Evolutionary conservation across 2,797 vertebrate genomes (phyloP), one percentile per base, ranked within the genome.

Genomic region (Harpagifer antarcticus): DNA sequence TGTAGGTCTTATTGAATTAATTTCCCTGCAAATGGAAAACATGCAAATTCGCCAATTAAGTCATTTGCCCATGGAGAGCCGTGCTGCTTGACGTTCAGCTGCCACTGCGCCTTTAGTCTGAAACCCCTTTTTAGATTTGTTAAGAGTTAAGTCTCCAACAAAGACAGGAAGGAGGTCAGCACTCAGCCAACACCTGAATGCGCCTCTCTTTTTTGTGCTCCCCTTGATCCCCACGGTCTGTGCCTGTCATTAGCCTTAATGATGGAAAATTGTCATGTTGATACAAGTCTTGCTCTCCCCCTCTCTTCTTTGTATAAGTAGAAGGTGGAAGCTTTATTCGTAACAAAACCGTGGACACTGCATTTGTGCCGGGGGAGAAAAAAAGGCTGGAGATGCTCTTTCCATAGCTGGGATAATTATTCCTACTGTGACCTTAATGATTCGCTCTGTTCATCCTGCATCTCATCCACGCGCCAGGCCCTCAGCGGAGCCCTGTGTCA

Each of bases 221-320:
- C 92, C 98, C 97, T 98, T 99, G 97, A 99, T 99, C 97, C 97
- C 96, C 96, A 96, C 96, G 95, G 97, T 96, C 96, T 96, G 97
- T 96, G 97, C 96, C 97, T 97, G 96, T 99, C 97, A 99, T 99
- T 99, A 99, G 98, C 97, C 96, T 98, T 99, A 99, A 99, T 99
- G 97, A 99, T 98, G 97, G 97, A 99, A 99, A 99, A 99, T 99
- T 99, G 98, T 99, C 98, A 98, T 99, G 98, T 99, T 99, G 98
- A 99, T 99, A 98, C 97, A 99, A 99, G 98, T 99, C 98, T 97
- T 98, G 97, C 92, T 93, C 91, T 90, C 91, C 92, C 92, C 92
- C 93, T 92, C 89, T 97, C 93, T 91, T 94, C 94, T 95, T 94
- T 95, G 95, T 96, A 94, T 97, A 98, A 99, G 98, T 99, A 98